Base-by-base conservation (phyloP, 2,888 invertebrate genomes). In the Beris morrisii region DNA sequence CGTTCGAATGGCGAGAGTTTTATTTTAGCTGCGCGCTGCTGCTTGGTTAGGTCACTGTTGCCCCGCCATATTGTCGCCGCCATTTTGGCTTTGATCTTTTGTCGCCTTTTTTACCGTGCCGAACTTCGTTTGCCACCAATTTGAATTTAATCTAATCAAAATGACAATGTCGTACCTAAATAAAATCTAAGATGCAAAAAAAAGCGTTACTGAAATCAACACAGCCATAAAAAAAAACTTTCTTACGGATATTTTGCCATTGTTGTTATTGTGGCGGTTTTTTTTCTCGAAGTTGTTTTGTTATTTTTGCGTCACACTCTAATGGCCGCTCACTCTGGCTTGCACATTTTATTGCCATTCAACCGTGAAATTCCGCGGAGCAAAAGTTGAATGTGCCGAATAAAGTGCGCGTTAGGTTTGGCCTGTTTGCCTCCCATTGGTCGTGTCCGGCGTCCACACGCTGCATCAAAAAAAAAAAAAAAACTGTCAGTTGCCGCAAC, bases 301-400 rank as follows among this genome's bases (percentile, higher is more conserved):
- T 48, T 48, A 11, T 38, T 48, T 13, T 22, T 6, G 22, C 53
- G 53, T 53, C 30, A 30, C 53, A 56, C 56, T 38, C 32, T 38
- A 56, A 31, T 56, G 56, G 56, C 31, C 32, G 11, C 13, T 38
- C 30, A 6, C 22, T 31, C 59, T 13, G 38, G 53, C 45, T 56
- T 61, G 67, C 64, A 56, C 67, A 67, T 67, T 67, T 38, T 67
- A 61, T 67, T 64, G 53, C 52, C 67, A 50, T 52, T 67, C 64
- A 67, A 64, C 57, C 67, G 53, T 67, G 63, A 63, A 67, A 64
- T 64, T 67, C 64, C 64, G 54, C 56, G 50, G 63, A 63, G 58
- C 58, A 48, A 58, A 46, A 67, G 61, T 67, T 56, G 67, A 61
- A 54, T 63, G 67, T 58, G 58, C 58, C 46, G 32, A 58, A 56